Percentiles rank a stretch among this genome's conserved stretches.
Conservation (phyloP, 1,140 invertebrate species). For the Scaptomyza montana region DNA sequence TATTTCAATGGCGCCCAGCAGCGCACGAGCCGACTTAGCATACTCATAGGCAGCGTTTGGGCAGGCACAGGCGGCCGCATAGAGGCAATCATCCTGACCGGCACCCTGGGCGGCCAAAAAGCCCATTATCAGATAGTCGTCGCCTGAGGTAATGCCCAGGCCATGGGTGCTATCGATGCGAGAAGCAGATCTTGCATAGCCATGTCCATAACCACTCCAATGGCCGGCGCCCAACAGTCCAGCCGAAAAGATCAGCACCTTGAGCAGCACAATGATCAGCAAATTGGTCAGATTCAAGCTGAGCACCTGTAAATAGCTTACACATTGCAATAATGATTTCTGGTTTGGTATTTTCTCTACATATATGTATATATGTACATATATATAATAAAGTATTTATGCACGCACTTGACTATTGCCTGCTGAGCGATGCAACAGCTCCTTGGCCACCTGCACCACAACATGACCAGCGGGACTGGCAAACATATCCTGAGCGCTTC, state of each 20-base stretch:
- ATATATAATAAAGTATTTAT: neutral
- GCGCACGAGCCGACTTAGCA: slow-evolving; percentile 89
- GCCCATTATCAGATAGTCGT: slow-evolving; percentile 88
- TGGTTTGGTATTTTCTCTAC: slow-evolving; percentile 3
- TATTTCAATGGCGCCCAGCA: slow-evolving; percentile 88
- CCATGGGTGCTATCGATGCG: slow-evolving; percentile 83
- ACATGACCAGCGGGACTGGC: slow-evolving; percentile 85
- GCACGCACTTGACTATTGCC: slow-evolving; percentile 86
- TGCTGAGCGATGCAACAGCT: slow-evolving; percentile 87
- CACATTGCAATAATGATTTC: neutral
- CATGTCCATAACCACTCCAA: slow-evolving; percentile 86
- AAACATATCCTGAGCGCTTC: slow-evolving; percentile 84
- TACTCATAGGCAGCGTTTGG: slow-evolving; percentile 90
- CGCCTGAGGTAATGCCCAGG: slow-evolving; percentile 87
- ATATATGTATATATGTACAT: neutral
- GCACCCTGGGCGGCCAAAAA: slow-evolving; percentile 88
- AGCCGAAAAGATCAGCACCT: slow-evolving; percentile 91
- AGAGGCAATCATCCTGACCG: slow-evolving; percentile 89
- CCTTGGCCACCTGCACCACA: slow-evolving; percentile 87
- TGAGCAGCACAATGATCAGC: slow-evolving; percentile 90
- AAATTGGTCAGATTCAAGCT: slow-evolving; percentile 93
- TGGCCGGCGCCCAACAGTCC: slow-evolving; percentile 89
- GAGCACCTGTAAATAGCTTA: slow-evolving; percentile 85
- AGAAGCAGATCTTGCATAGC: slow-evolving; percentile 59
- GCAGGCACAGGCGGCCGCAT: slow-evolving; percentile 89